Percentiles rank a stretch among this genome's conserved stretches.
phyloP scores from a whole-genome alignment of 2,113 vertebrate species.

The Phalacrocorax carbo region DNA sequence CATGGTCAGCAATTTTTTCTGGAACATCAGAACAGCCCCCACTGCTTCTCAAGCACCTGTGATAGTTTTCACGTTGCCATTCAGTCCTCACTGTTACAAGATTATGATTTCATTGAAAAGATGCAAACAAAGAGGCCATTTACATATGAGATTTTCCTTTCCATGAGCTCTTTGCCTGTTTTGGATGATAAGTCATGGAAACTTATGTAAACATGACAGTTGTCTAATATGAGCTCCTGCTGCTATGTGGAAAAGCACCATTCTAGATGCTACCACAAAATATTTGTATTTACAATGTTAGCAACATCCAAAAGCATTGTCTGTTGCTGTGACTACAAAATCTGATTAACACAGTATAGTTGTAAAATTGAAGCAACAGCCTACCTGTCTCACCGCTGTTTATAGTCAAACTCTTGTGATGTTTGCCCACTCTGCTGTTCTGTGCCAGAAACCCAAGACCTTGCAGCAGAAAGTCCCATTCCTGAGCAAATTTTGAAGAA shows the following conservation, averaged over 20 bases:
- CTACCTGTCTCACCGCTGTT: not conserved
- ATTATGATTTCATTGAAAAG: not conserved
- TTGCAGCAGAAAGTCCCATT: not conserved
- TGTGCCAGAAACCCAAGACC: not conserved
- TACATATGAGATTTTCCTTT: not conserved
- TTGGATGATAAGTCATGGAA: constrained; percentile 5
- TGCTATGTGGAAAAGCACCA: not conserved
- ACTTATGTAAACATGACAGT: not conserved
- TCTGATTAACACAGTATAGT: not conserved
- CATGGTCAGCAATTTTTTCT: not conserved
- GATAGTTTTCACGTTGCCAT: not conserved
- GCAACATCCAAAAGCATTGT: not conserved
- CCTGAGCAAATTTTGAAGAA: not conserved
- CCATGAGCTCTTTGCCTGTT: not conserved
- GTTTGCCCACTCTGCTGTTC: not conserved
- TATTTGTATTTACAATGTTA: not conserved
- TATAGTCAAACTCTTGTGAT: not conserved
- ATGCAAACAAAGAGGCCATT: not conserved
- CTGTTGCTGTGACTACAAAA: not conserved
- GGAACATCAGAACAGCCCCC: not conserved
- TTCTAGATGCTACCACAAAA: not conserved
- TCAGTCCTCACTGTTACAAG: not conserved
- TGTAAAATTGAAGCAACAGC: not conserved
- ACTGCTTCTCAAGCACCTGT: not conserved
- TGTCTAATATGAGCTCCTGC: not conserved